phyloP scores from a whole-genome alignment of 1,140 invertebrate genomes.

The Mizuhopecten yessoensis region DNA sequence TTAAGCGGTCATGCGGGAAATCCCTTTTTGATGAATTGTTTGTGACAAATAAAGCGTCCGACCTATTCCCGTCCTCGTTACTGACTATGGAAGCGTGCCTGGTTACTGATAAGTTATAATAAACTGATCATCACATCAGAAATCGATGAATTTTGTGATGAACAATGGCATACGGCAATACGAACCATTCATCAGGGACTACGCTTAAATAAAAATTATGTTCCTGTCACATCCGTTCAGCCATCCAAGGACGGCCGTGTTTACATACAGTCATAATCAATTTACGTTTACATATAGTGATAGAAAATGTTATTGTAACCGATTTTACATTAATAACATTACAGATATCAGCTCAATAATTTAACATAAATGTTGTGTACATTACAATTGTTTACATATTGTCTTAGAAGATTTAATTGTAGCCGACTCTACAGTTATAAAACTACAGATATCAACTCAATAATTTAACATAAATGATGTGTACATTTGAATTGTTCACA shows the following conservation, averaged over 20 bases:
- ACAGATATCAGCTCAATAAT: too few relatives aligned
- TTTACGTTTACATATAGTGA: background rate
- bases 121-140: background rate
- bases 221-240: background rate
- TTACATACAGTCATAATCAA: background rate
- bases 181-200: background rate
- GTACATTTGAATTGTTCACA: background rate
- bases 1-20: too few relatives aligned
- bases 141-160: background rate
- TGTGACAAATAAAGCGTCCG: too few relatives aligned
- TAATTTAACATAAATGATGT: too few relatives aligned
- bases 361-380: too few relatives aligned
- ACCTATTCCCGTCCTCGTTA: too few relatives aligned
- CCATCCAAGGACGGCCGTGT: background rate
- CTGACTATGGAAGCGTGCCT: too few relatives aligned
- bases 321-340: background rate
- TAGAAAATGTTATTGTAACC: background rate
- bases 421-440: too few relatives aligned
- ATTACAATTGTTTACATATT: background rate
- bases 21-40: too few relatives aligned
- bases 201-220: background rate
- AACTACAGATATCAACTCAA: too few relatives aligned
- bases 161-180: background rate
- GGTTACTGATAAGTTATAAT: background rate
- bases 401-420: too few relatives aligned